Evolutionary conservation across 2,113 vertebrate species (phyloP), one percentile per base, ranked within the genome.

Genomic region (Eulemur macaco): DNA sequence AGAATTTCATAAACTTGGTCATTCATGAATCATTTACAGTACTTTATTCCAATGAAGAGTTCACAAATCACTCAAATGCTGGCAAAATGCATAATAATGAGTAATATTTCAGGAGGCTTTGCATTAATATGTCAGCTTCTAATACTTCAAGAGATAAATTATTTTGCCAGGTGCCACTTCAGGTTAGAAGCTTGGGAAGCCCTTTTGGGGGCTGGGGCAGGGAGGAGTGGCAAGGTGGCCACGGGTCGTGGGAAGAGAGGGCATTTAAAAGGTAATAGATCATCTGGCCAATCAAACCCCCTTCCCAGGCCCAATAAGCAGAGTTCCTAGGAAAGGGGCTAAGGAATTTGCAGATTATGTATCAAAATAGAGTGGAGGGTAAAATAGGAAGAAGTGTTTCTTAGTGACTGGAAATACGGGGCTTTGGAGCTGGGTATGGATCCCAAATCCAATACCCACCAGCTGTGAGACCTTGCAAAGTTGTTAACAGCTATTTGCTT

Each of bases 51-150:
- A 97, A 88, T 97, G 93, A 98, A 95, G 66, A 96, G 69, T 69
- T 97, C 91, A 92, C 86, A 96, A 97, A 97, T 86, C 89, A 97
- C 87, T 86, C 54, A 78, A 58, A 97, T 78, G 81, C 95, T 96
- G 95, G 97, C 96, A 98, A 98, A 97, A 97, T 91, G 96, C 91
- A 97, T 97, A 97, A 98, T 97, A 97, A 98, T 91, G 96, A 96
- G 42, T 76, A 83, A 97, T 97, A 92, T 96, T 97, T 97, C 25
- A 95, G 39, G 23, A 87, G n/a, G 17, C 93, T 96, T 97, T 96
- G 95, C 98, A 60, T 58, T 93, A 71, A 94, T 34, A 25, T 88
- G 93, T 92, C 87, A 82, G 92, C 68, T 86, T 97, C 91, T 74
- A 3, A 6, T 84, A 91, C 63, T 21, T 90, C 25, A 14, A 63